Evolutionary conservation across 2,888 invertebrate genomes (phyloP), one percentile per base, ranked within the genome.

Genomic region (Pachycephus smyrnensis): DNA sequence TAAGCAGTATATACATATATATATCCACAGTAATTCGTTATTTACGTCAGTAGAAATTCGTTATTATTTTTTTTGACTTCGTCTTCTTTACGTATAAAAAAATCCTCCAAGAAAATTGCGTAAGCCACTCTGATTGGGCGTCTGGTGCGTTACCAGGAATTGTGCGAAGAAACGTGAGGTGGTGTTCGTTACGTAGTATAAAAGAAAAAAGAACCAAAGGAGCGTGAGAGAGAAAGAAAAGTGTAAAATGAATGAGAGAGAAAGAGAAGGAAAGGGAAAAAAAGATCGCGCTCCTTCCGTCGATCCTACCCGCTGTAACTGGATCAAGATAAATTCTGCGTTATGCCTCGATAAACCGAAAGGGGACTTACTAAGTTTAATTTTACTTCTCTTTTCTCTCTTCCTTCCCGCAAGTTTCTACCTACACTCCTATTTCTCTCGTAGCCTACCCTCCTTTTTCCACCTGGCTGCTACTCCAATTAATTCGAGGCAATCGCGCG

Each of bases 271-370:
- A 55, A 15, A 0, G 6, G 9, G 9, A 9, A 55, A 55, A 55
- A 40, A 23, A 55, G 35, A 55, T 55, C 1, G 9, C 55, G 55
- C 23, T 55, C 55, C 55, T 55, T 55, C 55, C 55, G 55, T 23
- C 55, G 55, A 55, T 55, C 55, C 55, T 55, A 55, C 23, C 23
- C 9, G 23, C 23, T 9, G 55, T 23, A 23, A 15, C 23, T 55
- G 23, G 55, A 71, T 33, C 12, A 71, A 33, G 71, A 33, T 31
- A 71, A 71, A 33, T 71, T 23, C 71, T 23, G 12, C 71, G 71
- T 15, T 31, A 71, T 31, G 32, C 31, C 71, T 71, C 33, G 55
- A 55, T 55, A 55, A 55, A 71, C 71, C 71, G 71, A 71, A 71
- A 33, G 32, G 71, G 32, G 71, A 71, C 71, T 71, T 33, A 33